Base-by-base conservation (phyloP, 1,140 invertebrate species). In the Drosophila parvula region DNA sequence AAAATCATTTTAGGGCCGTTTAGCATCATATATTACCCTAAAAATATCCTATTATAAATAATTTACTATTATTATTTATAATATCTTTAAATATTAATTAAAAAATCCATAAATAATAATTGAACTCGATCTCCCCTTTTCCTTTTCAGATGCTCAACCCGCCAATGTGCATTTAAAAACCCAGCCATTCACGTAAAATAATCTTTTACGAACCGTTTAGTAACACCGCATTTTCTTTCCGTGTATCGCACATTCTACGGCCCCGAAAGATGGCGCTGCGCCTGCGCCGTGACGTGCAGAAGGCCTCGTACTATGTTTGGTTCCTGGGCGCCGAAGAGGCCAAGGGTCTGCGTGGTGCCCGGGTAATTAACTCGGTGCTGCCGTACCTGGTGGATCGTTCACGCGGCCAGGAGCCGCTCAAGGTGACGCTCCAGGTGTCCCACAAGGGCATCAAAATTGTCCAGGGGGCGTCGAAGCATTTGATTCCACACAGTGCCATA, bases 231-330 rank as follows among this genome's bases (percentile, higher is more conserved):
- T 56, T 76, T 62, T 78, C 51, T 57, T 36, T 22, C 38, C 34
- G 65, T 69, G 65, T 45, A 34, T 47, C 40, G 50, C 65, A 47
- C 41, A 70, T 71, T 30, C 30, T 22, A 22, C 70, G 59, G 18
- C 34, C 53, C 40, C 14, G 22, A 1, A 86, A 74, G 43, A 95
- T 95, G 95, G 95, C 95, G 91, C 91, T 96, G 81, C 94, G 95
- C 92, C 92, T 96, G 81, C 95, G 95, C 90, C 96, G 96, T 90
- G 97, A 97, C 91, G 96, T 98, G 78, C 98, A 98, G 93, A 98
- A 98, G 92, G 97, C 97, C 48, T 98, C 98, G 36, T 99, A 98
- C 93, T 99, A 99, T 93, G 98, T 99, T 48, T 98, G 98, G 97
- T 99, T 99, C 93, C 94, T 99, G 77, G 98, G 98, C 22, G 98